These are phyloP conservation scores for Augochlorella aurata DNA, from an alignment of 2,888 invertebrate genomes.

Conservation along the genomic window DNA sequence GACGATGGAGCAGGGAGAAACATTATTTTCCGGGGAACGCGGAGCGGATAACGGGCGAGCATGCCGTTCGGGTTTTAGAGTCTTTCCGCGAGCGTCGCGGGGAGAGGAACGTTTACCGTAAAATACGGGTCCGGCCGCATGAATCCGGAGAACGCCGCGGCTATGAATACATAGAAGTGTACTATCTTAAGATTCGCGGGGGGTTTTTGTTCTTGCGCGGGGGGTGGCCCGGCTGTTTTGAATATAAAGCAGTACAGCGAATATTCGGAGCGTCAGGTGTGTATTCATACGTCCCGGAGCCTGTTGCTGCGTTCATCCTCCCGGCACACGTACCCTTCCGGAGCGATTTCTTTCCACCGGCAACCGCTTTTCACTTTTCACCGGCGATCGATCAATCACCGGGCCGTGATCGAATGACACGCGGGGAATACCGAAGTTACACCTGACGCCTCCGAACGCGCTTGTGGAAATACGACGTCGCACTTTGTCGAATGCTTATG, in stretches of 20 bases:
- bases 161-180: constrained; percentile 15
- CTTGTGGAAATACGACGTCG: constrained; percentile 14
- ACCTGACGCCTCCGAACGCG: neutral
- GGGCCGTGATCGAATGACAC: neutral
- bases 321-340: neutral
- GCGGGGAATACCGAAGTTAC: constrained; percentile 33
- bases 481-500: constrained; percentile 7
- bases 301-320: constrained; percentile 36
- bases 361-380: constrained; percentile 30
- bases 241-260: constrained; percentile 35
- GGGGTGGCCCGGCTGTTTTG: constrained; percentile 24
- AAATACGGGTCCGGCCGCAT: constrained; percentile 2
- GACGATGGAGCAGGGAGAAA: neutral
- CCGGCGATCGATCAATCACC: constrained; percentile 44
- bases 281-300: constrained; percentile 33
- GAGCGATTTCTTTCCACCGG: constrained; percentile 19
- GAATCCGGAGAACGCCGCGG: constrained; percentile 11
- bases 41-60: neutral
- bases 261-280: constrained; percentile 30
- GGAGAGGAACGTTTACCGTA: neutral
- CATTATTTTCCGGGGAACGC: neutral
- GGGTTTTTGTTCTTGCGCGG: constrained; percentile 19
- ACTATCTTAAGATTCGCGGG: constrained; percentile 15
- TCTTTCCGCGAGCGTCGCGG: neutral
- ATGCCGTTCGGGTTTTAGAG: neutral